phyloP scores from a whole-genome alignment of 1,140 invertebrate species.

The Ylistrum balloti region DNA sequence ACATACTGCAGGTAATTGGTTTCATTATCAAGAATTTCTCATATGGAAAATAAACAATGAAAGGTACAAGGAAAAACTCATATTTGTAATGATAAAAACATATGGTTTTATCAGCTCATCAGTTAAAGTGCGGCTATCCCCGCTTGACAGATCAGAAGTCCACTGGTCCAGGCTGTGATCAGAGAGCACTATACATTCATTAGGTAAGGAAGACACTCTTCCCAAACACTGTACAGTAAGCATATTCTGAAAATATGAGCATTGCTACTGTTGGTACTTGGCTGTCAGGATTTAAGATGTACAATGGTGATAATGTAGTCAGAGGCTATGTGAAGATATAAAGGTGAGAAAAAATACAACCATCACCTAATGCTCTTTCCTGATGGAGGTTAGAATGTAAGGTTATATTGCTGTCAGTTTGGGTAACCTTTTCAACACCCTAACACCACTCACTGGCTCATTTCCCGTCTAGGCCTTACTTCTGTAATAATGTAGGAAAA shows the following conservation, averaged over 20 bases:
- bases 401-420: conserved; percentile 15
- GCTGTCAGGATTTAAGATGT: not conserved
- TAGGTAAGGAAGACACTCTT: not conserved
- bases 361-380: not conserved
- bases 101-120: too few species aligned
- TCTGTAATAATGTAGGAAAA: conserved; percentile 19
- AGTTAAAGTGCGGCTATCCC: too few species aligned
- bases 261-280: not conserved
- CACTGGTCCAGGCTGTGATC: not conserved
- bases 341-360: conserved; percentile 26
- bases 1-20: too few species aligned
- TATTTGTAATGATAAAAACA: too few species aligned
- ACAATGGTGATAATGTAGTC: conserved; percentile 26
- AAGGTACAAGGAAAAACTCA: too few species aligned
- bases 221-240: not conserved
- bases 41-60: too few species aligned
- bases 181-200: not conserved
- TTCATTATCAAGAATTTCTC: too few species aligned
- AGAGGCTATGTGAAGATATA: not conserved
- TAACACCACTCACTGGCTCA: not conserved
- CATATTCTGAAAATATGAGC: not conserved
- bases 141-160: too few species aligned
- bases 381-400: not conserved
- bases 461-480: not conserved
- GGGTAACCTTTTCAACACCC: conserved; percentile 12